A percentile compares a stretch with the other conserved stretches of the same genome.
Conservation (phyloP, 2,797 vertebrate genomes). For the Tympanoctomys barrerae region DNA sequence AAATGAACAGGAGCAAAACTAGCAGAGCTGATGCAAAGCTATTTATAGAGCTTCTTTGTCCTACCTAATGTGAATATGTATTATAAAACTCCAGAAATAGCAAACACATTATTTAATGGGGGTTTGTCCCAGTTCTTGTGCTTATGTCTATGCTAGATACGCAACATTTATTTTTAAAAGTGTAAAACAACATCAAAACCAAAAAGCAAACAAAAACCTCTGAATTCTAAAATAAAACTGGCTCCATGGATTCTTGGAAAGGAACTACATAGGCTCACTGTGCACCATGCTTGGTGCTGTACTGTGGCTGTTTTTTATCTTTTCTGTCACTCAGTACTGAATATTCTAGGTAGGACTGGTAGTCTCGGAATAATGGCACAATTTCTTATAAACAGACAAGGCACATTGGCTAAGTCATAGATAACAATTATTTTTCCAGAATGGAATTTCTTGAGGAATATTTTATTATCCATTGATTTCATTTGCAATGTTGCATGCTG, state of each 20-base stretch:
- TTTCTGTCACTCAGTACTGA: background rate
- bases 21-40: background rate
- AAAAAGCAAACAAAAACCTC: background rate
- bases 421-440: background rate
- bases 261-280: fast-evolving
- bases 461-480: conserved; percentile 34
- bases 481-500: conserved; percentile 45
- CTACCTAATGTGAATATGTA: background rate
- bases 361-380: background rate
- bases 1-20: background rate
- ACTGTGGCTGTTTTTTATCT: background rate
- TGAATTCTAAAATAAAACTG: background rate
- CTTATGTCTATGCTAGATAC: background rate
- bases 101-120: background rate
- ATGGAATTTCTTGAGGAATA: conserved; percentile 39
- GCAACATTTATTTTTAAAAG: background rate
- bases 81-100: background rate
- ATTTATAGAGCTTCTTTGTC: background rate
- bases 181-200: background rate
- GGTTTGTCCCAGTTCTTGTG: background rate
- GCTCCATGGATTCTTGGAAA: background rate
- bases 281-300: no score
- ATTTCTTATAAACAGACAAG: background rate
- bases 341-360: background rate
- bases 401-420: background rate